Base-by-base conservation (phyloP, 2,113 vertebrate genomes). In the Bucco capensis region DNA sequence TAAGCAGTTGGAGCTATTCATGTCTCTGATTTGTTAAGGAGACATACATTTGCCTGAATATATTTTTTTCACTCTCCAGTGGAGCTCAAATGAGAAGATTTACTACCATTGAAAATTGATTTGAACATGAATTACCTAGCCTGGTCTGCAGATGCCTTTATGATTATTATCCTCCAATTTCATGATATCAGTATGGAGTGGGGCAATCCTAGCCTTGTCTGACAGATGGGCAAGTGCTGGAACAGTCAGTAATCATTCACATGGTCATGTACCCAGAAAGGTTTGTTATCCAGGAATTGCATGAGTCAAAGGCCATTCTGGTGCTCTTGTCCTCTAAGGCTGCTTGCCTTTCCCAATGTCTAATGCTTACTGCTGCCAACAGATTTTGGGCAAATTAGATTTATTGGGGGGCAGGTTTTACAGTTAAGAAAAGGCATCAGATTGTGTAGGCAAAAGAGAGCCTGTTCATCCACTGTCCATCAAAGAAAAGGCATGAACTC, bases 151-250 rank as follows among this genome's bases (percentile, higher is more conserved):
- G 46, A 64, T 73, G 86, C 46, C 35, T 64, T 89, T 73, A 40
- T 70, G 50, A 74, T 73, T 54, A 46, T 84, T 66, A 46, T 25
- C 53, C 46, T 64, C n/a, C 54, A 58, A 49, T 69, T 83, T 78
- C 33, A 44, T 0, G 2, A 24, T 53, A 54, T 13, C 37, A 22
- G 4, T 65, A 60, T 44, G 40, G 38, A 82, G 19, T 0, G 2
- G 28, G 77, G 57, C 1, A 8, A 23, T 35, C 19, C 44, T 64
- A 14, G 49, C 40, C 40, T 70, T 28, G 42, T 40, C 62, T 83
- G 56, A 65, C 56, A 54, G 70, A 47, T 11, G 25, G 49, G 24
- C 9, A 74, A 31, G 24, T 58, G 35, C 66, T 17, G n/a, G 35
- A 64, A 50, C 18, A 56, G 40, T 10, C 38, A 70, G 5, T 42